Evolutionary conservation across 2,113 vertebrate genomes (phyloP).

Genomic region (Corydoras maculifer): DNA sequence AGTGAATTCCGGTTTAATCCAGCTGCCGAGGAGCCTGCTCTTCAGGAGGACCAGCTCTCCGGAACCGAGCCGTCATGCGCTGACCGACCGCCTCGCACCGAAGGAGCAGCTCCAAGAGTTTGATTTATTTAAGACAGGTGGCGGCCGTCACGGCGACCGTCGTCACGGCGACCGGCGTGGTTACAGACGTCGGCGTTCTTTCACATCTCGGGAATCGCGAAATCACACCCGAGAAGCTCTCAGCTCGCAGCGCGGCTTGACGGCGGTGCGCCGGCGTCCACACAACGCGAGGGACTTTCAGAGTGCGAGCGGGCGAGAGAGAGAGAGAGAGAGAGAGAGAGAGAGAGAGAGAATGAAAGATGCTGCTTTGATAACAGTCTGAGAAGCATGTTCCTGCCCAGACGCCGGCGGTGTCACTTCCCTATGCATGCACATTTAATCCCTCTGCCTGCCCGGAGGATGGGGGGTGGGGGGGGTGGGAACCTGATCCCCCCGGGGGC

Average conservation of each 20-base stretch:
- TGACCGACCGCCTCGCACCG: not conserved
- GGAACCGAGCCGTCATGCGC: too few species aligned
- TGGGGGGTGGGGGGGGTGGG: constrained; percentile 36
- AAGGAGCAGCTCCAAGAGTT: constrained; percentile 32
- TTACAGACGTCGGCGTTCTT: not conserved
- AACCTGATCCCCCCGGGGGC: constrained; percentile 42
- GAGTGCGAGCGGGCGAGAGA: constrained; percentile 14
- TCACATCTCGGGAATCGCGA: not conserved
- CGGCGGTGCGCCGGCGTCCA: too few species aligned
- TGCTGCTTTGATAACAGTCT: constrained; percentile 53
- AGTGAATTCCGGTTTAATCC: too few species aligned
- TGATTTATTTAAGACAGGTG: constrained; percentile 43
- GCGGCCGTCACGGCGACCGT: constrained; percentile 9
- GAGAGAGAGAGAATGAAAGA: constrained; percentile 55
- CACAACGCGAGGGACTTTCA: constrained; percentile 25
- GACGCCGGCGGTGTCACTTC: constrained; percentile 47
- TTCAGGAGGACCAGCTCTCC: too few species aligned
- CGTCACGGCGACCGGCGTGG: not conserved
- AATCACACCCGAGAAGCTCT: too few species aligned
- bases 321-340: constrained; percentile 27
- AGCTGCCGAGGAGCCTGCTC: too few species aligned
- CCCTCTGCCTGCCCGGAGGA: constrained; percentile 46
- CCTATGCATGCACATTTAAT: constrained; percentile 49
- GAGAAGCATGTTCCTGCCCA: constrained; percentile 54
- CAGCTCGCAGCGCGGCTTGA: too few species aligned